phyloP scores from a whole-genome alignment of 2,888 invertebrate species.

The Leptinotarsa juncta region DNA sequence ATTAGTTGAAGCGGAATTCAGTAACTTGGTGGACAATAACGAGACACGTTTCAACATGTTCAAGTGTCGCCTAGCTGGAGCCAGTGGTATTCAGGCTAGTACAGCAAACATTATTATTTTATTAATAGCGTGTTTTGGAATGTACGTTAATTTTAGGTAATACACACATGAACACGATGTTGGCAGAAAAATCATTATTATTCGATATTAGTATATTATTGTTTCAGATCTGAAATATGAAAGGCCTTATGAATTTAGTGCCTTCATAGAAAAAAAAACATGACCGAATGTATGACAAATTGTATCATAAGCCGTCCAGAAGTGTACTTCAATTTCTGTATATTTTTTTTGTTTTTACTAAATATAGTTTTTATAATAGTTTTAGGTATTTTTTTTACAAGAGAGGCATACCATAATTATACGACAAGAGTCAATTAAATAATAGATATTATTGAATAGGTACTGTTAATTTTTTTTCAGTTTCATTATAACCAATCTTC shows the following conservation, averaged over 20 bases:
- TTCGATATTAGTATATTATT: background rate
- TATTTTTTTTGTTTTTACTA: slow-evolving; percentile 39
- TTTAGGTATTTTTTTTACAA: slow-evolving; percentile 33
- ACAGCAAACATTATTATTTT: slow-evolving; percentile 50
- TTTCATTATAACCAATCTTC: background rate
- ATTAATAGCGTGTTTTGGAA: slow-evolving; percentile 40
- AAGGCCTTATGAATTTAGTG: slow-evolving; percentile 38
- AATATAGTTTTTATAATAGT: slow-evolving; percentile 32
- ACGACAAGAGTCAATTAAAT: slow-evolving; percentile 30
- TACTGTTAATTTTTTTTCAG: background rate
- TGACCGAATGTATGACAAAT: slow-evolving; percentile 5
- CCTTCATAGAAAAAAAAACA: slow-evolving; percentile 28
- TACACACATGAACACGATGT: background rate
- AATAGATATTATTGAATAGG: background rate
- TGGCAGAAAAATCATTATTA: background rate
- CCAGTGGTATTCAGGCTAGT: slow-evolving; percentile 75
- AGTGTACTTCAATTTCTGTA: slow-evolving; percentile 35
- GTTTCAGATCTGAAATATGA: slow-evolving; percentile 35
- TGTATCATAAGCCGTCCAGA: slow-evolving; percentile 43
- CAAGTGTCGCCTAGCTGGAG: slow-evolving; percentile 91
- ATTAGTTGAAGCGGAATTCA: slow-evolving; percentile 94
- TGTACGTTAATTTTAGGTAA: slow-evolving; percentile 38
- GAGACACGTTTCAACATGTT: slow-evolving; percentile 90
- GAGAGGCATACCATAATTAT: slow-evolving; percentile 9
- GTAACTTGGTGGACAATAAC: slow-evolving; percentile 85